These are phyloP conservation scores for Corythaixoides concolor DNA, from an alignment of 2,113 vertebrate genomes.

Conservation along the genomic window DNA sequence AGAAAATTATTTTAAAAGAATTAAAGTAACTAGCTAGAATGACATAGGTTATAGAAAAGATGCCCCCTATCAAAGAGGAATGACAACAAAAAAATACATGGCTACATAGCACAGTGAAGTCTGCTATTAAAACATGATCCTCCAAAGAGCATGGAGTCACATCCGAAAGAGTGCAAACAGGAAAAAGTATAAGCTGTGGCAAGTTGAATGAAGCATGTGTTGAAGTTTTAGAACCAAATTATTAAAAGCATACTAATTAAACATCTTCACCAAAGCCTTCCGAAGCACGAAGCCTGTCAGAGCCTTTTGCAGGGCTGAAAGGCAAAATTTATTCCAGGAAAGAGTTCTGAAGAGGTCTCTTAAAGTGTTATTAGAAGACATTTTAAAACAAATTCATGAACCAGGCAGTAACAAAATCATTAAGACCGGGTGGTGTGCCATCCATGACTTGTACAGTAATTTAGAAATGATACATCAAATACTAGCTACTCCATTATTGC, in stretches of 20 bases:
- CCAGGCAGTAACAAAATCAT: not conserved
- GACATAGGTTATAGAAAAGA: not conserved
- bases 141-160: not conserved
- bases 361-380: not conserved
- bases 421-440: not conserved
- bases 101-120: not conserved
- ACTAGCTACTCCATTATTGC: not conserved
- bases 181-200: not conserved
- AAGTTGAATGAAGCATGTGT: not conserved
- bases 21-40: not conserved
- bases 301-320: not conserved
- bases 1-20: not conserved
- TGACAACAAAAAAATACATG: not conserved
- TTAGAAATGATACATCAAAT: not conserved
- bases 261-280: not conserved
- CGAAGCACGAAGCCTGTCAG: not conserved
- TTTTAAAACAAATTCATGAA: not conserved
- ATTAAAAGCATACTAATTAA: not conserved
- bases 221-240: not conserved
- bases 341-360: not conserved
- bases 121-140: not conserved
- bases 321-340: not conserved
- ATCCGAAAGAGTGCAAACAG: accelerated
- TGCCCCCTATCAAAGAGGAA: not conserved
- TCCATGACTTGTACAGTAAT: not conserved